Conservation (phyloP, 2,113 vertebrate genomes). For the Laticauda laticaudata region DNA sequence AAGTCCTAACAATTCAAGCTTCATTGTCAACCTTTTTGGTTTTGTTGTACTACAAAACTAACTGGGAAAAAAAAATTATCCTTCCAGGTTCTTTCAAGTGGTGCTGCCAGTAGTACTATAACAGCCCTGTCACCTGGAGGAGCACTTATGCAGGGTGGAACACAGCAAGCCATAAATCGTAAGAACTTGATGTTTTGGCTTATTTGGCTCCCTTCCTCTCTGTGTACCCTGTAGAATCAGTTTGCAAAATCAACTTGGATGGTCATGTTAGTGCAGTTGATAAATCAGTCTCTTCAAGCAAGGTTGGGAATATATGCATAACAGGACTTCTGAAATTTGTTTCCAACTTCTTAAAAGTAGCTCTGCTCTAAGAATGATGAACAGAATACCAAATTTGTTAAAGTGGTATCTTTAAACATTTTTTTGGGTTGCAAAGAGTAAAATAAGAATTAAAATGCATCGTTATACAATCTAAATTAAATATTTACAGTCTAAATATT, state of each 20-base stretch:
- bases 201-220: not conserved
- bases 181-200: conserved; percentile 49
- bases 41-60: not conserved
- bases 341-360: not conserved
- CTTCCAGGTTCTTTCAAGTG: conserved; percentile 88
- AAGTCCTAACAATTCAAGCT: not conserved
- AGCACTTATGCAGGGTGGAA: conserved; percentile 89
- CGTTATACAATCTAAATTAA: not conserved
- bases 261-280: not conserved
- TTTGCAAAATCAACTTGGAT: not conserved
- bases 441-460: not conserved
- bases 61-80: not conserved
- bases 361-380: not conserved
- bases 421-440: not conserved
- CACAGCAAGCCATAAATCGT: conserved; percentile 96
- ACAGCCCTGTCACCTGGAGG: conserved; percentile 92
- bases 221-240: not conserved
- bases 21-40: not conserved
- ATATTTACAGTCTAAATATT: not conserved
- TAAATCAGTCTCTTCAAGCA: not conserved
- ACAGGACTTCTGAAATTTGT: not conserved
- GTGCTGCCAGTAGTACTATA: conserved; percentile 85
- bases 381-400: not conserved
- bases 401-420: not conserved
- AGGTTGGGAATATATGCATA: not conserved